These are phyloP conservation scores for Atopsyche davidsoni DNA, from an alignment of 1,140 invertebrate genomes.

Conservation along the genomic window DNA sequence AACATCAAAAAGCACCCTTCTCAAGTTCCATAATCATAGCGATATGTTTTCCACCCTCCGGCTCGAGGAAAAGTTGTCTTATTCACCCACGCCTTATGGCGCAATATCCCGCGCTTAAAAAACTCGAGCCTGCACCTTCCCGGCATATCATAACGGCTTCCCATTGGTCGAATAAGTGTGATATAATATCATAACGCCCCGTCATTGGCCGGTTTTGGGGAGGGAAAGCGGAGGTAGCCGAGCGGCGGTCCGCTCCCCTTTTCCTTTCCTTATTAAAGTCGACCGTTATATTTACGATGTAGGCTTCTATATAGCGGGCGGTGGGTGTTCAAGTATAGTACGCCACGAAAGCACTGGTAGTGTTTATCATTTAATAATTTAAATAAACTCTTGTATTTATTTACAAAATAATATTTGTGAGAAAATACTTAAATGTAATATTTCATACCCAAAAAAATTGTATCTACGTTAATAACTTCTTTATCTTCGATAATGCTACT, in stretches of 20 bases:
- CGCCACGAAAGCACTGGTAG: not conserved
- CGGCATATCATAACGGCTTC: constrained; percentile 44
- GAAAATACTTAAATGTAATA: too few relatives aligned
- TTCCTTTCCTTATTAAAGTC: constrained; percentile 40
- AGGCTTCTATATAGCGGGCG: constrained; percentile 40
- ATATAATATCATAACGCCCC: constrained; percentile 50
- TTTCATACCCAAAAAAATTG: too few relatives aligned
- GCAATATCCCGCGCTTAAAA: constrained; percentile 24
- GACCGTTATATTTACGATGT: constrained; percentile 36
- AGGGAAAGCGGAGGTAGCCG: not conserved
- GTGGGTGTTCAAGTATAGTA: too few relatives aligned
- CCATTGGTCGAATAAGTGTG: constrained; percentile 43
- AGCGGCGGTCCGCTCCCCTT: constrained; percentile 29
- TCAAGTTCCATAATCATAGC: constrained; percentile 38
- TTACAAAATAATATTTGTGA: constrained; percentile 1
- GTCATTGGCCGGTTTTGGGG: constrained; percentile 38
- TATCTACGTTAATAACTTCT: too few relatives aligned
- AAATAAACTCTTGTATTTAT: not conserved
- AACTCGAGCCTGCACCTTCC: constrained; percentile 35
- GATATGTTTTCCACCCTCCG: constrained; percentile 37
- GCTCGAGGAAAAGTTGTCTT: constrained; percentile 41
- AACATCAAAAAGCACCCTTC: not conserved
- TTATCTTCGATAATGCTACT: too few relatives aligned
- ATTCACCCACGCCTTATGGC: constrained; percentile 30
- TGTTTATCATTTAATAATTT: not conserved